Evolutionary conservation across 2,797 vertebrate species (phyloP).

Genomic region (Anas bernieri): DNA sequence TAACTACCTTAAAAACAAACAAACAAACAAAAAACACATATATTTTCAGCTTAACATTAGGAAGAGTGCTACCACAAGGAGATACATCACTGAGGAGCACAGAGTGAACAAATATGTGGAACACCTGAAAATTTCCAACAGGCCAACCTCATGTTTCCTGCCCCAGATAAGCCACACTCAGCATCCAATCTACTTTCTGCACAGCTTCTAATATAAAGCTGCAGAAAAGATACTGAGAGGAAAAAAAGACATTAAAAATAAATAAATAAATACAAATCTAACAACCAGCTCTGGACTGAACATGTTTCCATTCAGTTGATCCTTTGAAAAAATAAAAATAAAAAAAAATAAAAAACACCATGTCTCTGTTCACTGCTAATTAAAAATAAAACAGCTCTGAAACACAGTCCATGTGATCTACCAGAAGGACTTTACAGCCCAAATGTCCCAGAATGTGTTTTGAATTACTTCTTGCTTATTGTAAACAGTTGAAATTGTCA

Average conservation of each 20-base stretch:
- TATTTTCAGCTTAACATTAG: neutral
- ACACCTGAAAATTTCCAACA: slow-evolving; percentile 14
- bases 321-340: neutral
- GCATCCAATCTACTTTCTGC: neutral
- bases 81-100: neutral
- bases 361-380: neutral
- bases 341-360: neutral
- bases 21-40: neutral
- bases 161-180: rapidly evolving
- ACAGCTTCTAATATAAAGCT: neutral
- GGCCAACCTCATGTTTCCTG: neutral
- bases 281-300: neutral
- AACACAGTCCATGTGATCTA: neutral
- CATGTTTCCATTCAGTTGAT: neutral
- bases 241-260: neutral
- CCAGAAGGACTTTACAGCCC: neutral
- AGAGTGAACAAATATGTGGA: neutral
- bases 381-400: neutral
- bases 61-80: neutral
- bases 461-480: slow-evolving; percentile 22
- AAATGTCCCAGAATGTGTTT: neutral
- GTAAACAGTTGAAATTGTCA: slow-evolving; percentile 48
- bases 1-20: no score
- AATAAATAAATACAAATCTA: neutral
- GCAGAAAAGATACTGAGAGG: neutral